Percentiles rank a stretch among this genome's conserved stretches.
These are phyloP conservation scores for Pteropus rufus DNA, from an alignment of 2,797 vertebrate genomes.

Conservation along the genomic window DNA sequence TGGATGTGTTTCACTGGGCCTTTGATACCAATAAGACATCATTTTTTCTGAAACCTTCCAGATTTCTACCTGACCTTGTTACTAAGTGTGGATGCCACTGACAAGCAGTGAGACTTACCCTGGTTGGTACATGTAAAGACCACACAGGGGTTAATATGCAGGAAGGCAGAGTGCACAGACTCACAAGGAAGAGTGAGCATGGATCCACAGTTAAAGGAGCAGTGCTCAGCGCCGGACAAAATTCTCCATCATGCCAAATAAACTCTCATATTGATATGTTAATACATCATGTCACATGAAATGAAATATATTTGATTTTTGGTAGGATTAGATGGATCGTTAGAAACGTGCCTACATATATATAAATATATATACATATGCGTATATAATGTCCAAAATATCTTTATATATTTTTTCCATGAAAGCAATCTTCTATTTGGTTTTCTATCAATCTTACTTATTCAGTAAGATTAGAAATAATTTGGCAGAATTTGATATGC, in stretches of 20 bases:
- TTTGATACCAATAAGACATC: background rate
- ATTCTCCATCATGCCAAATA: background rate
- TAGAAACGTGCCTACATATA: background rate
- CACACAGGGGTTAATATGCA: background rate
- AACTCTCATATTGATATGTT: background rate
- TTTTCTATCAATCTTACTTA: background rate
- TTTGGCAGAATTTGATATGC: background rate
- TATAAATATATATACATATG: accelerated
- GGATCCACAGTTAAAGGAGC: too few species aligned
- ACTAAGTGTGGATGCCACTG: background rate
- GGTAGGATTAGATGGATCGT: background rate
- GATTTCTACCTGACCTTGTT: background rate
- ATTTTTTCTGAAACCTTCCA: background rate
- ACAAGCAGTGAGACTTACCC: background rate
- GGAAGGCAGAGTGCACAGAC: background rate
- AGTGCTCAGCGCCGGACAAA: too few species aligned
- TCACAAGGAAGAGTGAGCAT: accelerated
- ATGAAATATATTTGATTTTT: background rate
- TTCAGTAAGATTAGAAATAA: background rate
- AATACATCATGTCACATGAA: background rate
- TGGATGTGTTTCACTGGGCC: accelerated
- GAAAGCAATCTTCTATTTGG: background rate
- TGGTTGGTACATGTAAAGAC: background rate
- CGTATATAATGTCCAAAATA: background rate
- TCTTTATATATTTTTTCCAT: background rate